These are phyloP conservation scores for Salticus scenicus DNA, from an alignment of 2,888 invertebrate genomes.

Conservation along the genomic window DNA sequence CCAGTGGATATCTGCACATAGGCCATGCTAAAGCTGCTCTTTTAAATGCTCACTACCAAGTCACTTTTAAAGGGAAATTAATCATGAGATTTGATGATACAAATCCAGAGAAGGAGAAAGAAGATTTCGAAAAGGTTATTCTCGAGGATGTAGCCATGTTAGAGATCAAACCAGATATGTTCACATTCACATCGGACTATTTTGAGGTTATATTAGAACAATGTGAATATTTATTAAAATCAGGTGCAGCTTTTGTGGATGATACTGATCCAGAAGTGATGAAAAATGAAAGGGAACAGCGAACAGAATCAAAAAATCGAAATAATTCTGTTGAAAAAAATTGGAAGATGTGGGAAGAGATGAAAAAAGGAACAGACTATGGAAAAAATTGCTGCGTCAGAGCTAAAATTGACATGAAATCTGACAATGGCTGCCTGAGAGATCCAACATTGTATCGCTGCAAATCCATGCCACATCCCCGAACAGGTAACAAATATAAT, in stretches of 20 bases:
- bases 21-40: conserved; percentile 99
- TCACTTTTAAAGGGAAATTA: conserved; percentile 91
- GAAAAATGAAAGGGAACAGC: conserved; percentile 95
- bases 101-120: conserved; percentile 98
- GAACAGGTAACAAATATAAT: conserved; percentile 96
- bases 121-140: conserved; percentile 95
- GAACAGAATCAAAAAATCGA: conserved; percentile 87
- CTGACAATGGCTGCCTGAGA: conserved; percentile 95
- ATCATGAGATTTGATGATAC: conserved; percentile 99
- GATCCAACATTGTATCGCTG: conserved; percentile 99
- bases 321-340: conserved; percentile 89
- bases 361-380: conserved; percentile 86
- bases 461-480: conserved; percentile 94
- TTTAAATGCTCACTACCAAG: conserved; percentile 97
- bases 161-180: conserved; percentile 92
- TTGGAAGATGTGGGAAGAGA: conserved; percentile 92
- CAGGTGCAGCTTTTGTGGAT: conserved; percentile 96
- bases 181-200: conserved; percentile 96
- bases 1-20: conserved; percentile 97
- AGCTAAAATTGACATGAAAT: conserved; percentile 97
- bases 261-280: conserved; percentile 95
- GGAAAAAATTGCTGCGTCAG: conserved; percentile 95
- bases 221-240: conserved; percentile 90
- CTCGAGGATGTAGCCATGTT: conserved; percentile 93
- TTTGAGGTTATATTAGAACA: conserved; percentile 92